Evolutionary conservation across 1,140 invertebrate species (phyloP).

Genomic region (Polyergus mexicanus): DNA sequence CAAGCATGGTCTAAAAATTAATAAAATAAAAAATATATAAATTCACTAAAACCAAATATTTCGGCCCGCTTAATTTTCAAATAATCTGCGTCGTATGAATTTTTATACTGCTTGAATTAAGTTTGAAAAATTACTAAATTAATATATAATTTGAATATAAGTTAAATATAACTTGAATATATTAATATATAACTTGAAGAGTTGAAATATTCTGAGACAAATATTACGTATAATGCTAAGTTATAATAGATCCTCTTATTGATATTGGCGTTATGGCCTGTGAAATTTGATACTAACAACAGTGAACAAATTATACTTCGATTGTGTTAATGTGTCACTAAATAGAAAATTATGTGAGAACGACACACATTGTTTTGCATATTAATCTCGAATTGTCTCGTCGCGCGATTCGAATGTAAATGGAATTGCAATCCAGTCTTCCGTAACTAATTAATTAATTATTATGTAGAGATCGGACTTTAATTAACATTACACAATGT

Average conservation of each 20-base stretch:
- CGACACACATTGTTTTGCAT: constrained; percentile 17
- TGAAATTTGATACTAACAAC: background rate
- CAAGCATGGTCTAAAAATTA: too few relatives aligned
- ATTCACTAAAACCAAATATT: too few relatives aligned
- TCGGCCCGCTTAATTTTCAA: background rate
- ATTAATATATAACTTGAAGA: background rate
- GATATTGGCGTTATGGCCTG: background rate
- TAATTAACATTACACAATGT: constrained; percentile 45
- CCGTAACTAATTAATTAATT: constrained; percentile 47
- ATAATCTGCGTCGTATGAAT: background rate
- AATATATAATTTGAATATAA: background rate
- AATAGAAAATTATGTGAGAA: constrained; percentile 33
- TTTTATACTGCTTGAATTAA: background rate
- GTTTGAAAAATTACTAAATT: background rate
- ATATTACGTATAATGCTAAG: background rate
- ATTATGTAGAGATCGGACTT: constrained; percentile 30
- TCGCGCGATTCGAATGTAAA: constrained; percentile 1
- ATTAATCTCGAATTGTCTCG: constrained; percentile 26
- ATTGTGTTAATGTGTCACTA: constrained; percentile 6
- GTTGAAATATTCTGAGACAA: background rate
- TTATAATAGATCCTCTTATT: background rate
- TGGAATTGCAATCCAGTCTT: constrained; percentile 1
- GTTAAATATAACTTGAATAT: background rate
- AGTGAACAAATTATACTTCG: background rate
- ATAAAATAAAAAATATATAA: too few relatives aligned